Evolutionary conservation across 2,888 invertebrate genomes (phyloP), one percentile per base, ranked within the genome.

Genomic region (Eilema griseolum): DNA sequence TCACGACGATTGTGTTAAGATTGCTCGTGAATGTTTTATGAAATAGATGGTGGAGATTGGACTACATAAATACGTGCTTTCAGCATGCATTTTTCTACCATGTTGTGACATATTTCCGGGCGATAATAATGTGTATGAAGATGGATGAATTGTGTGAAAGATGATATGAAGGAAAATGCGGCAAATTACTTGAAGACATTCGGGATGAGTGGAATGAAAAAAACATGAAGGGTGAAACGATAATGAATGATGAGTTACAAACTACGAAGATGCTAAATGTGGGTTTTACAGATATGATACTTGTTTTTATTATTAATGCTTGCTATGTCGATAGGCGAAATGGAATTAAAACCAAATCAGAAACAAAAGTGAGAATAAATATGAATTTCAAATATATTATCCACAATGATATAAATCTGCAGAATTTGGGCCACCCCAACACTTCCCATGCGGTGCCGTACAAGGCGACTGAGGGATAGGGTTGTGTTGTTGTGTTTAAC

Each of bases 1-100:
- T 79, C 74, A 75, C 77, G 70, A 79, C 81, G 79, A 80, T 81
- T 75, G 81, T 76, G 79, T 78, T 76, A 63, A 74, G 80, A 81
- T 78, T 75, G 59, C 74, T 60, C 69, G 72, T 71, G 69, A 77
- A 76, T 74, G 77, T 76, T 77, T 79, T 75, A 78, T 79, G 83
- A 81, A 81, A 80, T 77, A 79, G 78, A 83, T 83, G 41, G 73
- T 23, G n/a, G 12, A 71, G 72, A 78, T 75, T 62, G 64, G 31
- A 56, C 56, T 63, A 11, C 61, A 52, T 71, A 71, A 66, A 65
- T 12, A 63, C 37, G 56, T 33, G 57, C 66, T 66, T 66, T 61
- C 60, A 52, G 61, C 46, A 24, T 66, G 52, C 28, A 60, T 67
- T 65, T 11, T 66, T 60, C 41, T 60, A 37, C 46, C 33, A 46